These are phyloP conservation scores for Todus mexicanus DNA, from an alignment of 2,797 vertebrate genomes.

Conservation along the genomic window DNA sequence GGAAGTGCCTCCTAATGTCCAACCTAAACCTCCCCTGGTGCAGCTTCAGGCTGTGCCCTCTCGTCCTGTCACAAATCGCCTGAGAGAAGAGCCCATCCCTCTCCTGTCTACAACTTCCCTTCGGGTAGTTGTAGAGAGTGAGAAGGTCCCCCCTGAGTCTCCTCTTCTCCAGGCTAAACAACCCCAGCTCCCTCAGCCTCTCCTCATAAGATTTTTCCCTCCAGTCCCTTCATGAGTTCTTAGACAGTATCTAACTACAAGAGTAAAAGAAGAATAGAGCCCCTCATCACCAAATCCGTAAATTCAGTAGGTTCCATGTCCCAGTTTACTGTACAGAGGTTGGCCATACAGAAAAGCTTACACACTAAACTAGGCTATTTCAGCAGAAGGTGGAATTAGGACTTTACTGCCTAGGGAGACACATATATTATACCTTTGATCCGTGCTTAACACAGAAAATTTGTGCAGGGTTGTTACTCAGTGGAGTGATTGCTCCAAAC, in stretches of 20 bases:
- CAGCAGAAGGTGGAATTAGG: not conserved
- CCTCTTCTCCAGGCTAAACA: too few species aligned
- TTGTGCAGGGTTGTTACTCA: not conserved
- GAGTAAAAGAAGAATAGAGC: not conserved
- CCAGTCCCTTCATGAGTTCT: too few species aligned
- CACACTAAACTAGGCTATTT: not conserved
- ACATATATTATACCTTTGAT: not conserved
- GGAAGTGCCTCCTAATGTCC: too few species aligned
- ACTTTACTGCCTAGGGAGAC: not conserved
- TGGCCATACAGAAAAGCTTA: not conserved
- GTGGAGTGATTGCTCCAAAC: not conserved
- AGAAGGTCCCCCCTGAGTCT: too few species aligned
- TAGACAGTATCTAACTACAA: not conserved
- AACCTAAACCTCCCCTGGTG: too few species aligned
- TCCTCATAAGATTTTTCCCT: too few species aligned
- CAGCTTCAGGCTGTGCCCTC: too few species aligned
- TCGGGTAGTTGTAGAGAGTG: too few species aligned
- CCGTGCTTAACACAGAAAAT: not conserved
- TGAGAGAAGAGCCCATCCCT: too few species aligned
- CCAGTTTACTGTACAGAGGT: not conserved
- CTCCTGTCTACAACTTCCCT: too few species aligned
- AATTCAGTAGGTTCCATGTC: not conserved
- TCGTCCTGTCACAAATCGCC: too few species aligned
- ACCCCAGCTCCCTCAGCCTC: too few species aligned
- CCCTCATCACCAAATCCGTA: not conserved